Percentiles rank a stretch among this genome's conserved stretches.
phyloP scores from a whole-genome alignment of 2,888 invertebrate genomes.

The Eupithecia abbreviata region DNA sequence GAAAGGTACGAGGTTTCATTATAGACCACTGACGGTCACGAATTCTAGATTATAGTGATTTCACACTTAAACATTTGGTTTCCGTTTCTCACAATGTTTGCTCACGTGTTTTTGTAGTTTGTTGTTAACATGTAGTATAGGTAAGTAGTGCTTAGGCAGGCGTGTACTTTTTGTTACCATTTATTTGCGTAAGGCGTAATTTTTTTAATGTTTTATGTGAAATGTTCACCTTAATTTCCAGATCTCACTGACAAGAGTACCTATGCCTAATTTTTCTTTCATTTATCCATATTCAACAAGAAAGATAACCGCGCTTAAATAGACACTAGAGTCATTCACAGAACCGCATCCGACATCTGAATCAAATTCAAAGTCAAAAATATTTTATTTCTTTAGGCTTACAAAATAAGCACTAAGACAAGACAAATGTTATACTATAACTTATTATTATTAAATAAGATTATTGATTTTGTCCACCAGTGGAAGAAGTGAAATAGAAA shows the following conservation, averaged over 20 bases:
- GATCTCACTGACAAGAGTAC: no score
- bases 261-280: background rate
- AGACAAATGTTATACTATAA: no score
- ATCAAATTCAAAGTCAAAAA: no score
- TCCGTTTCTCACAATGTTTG: slow-evolving; percentile 18
- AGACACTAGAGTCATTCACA: background rate
- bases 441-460: no score
- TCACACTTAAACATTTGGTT: slow-evolving; percentile 21
- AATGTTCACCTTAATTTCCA: background rate
- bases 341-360: background rate
- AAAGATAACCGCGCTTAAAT: background rate
- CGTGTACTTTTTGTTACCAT: background rate
- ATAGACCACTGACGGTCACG: slow-evolving; percentile 19
- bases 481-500: no score
- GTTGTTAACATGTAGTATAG: background rate
- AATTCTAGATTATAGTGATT: slow-evolving; percentile 19
- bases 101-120: slow-evolving; percentile 1
- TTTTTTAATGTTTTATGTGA: background rate
- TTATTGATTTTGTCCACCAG: no score
- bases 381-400: no score
- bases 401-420: no score
- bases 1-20: slow-evolving; percentile 51
- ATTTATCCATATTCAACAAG: background rate
- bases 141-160: background rate
- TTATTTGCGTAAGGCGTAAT: background rate